A percentile compares a stretch with the other conserved stretches of the same genome.
phyloP scores from a whole-genome alignment of 2,797 vertebrate genomes.

The Malurus splendens region DNA sequence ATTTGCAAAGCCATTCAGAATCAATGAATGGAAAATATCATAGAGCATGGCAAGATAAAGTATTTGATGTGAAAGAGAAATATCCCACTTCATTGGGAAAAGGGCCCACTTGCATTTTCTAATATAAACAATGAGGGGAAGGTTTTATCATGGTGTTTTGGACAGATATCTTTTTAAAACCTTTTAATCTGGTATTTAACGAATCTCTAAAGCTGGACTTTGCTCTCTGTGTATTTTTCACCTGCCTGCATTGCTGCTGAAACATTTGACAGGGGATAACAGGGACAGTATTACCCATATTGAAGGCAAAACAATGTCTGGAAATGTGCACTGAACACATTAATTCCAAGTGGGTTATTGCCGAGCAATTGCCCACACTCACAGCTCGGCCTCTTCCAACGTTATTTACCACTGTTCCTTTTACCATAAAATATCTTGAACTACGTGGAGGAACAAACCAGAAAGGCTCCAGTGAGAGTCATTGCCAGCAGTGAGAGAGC shows the following conservation, averaged over 20 bases:
- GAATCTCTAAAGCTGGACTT: background rate
- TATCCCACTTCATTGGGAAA: background rate
- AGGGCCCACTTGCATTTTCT: background rate
- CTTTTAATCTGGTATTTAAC: background rate
- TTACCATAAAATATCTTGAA: background rate
- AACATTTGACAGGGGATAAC: background rate
- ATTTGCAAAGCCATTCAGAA: background rate
- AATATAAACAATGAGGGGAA: background rate
- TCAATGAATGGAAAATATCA: background rate
- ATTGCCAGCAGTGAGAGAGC: background rate
- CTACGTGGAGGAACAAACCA: background rate
- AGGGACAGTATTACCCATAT: background rate
- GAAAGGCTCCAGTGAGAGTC: constrained; percentile 1
- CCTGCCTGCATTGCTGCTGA: background rate
- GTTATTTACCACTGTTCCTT: background rate
- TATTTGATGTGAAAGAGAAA: background rate
- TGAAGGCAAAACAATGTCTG: background rate
- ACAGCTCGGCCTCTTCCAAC: background rate
- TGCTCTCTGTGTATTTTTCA: background rate
- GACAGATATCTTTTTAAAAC: background rate
- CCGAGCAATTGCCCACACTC: background rate
- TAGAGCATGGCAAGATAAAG: background rate
- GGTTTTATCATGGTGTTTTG: background rate
- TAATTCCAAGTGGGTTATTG: background rate
- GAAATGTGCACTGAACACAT: background rate